phyloP scores from a whole-genome alignment of 2,888 invertebrate genomes.

The Folsomia candida region DNA sequence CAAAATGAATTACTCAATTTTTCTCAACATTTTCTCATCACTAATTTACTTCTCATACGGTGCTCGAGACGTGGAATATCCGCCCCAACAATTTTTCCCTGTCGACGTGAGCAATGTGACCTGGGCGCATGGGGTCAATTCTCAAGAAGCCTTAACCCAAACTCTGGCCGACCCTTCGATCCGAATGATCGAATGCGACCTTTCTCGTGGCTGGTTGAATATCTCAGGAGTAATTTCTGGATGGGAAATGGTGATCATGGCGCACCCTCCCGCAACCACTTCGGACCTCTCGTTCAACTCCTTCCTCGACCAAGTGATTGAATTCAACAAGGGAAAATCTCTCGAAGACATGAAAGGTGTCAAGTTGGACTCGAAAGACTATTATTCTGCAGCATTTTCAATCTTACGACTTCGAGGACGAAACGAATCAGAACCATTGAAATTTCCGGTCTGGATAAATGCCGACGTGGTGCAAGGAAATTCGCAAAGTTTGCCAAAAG shows the following conservation, averaged over 20 bases:
- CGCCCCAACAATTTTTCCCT: conserved; percentile 22
- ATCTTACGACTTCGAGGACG: conserved; percentile 50
- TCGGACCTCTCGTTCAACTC: conserved; percentile 74
- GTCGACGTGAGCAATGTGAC: conserved; percentile 68
- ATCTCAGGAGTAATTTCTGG: conserved; percentile 46
- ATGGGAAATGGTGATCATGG: conserved; percentile 73
- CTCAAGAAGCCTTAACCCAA: conserved; percentile 62
- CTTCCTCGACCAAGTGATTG: conserved; percentile 65
- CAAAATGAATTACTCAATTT: no score
- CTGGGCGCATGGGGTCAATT: conserved; percentile 86
- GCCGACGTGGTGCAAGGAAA: conserved; percentile 78
- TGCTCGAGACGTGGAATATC: neutral
- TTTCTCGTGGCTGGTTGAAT: conserved; percentile 63
- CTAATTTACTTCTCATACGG: no score
- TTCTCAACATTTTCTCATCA: no score
- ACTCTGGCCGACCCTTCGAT: conserved; percentile 59
- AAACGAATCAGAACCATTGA: conserved; percentile 57
- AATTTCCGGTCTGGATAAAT: conserved; percentile 78
- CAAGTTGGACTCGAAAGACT: conserved; percentile 83
- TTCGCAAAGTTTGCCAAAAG: conserved; percentile 58
- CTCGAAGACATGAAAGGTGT: conserved; percentile 65
- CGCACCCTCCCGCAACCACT: conserved; percentile 71
- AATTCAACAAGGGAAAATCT: conserved; percentile 43
- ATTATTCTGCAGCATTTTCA: conserved; percentile 63
- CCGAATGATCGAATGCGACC: conserved; percentile 84